phyloP scores from a whole-genome alignment of 2,888 invertebrate genomes.

The Archips xylosteana region DNA sequence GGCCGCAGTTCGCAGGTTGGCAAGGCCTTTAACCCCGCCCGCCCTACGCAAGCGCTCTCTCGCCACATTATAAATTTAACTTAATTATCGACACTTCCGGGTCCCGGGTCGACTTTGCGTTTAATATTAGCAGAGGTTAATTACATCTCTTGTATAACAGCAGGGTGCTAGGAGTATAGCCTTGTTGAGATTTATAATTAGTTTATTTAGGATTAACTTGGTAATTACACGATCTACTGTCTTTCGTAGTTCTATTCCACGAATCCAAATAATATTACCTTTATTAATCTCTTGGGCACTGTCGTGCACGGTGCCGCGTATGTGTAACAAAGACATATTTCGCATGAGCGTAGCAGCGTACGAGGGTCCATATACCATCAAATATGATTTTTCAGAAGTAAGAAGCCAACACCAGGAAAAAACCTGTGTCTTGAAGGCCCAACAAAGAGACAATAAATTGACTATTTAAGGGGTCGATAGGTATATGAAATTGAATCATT shows the following conservation, averaged over 20 bases:
- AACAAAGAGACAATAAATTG: too few species aligned
- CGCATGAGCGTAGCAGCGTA: too few species aligned
- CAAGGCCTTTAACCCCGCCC: slow-evolving; percentile 21
- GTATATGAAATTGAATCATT: too few species aligned
- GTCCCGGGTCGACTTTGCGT: slow-evolving; percentile 47
- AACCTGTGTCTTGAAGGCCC: too few species aligned
- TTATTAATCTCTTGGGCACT: too few species aligned
- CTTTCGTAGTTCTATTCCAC: neutral
- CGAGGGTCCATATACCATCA: too few species aligned
- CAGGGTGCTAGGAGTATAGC: neutral
- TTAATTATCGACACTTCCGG: slow-evolving; percentile 63
- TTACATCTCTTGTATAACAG: slow-evolving; percentile 37
- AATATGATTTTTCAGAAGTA: too few species aligned
- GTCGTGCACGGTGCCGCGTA: too few species aligned
- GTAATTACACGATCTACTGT: neutral
- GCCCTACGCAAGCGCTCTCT: slow-evolving; percentile 43
- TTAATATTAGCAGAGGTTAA: slow-evolving; percentile 54
- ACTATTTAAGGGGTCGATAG: too few species aligned
- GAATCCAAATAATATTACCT: neutral
- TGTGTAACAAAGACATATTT: too few species aligned
- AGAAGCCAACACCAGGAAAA: too few species aligned
- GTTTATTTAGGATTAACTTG: slow-evolving; percentile 15
- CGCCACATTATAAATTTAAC: slow-evolving; percentile 64
- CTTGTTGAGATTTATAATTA: slow-evolving; percentile 18
- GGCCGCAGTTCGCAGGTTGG: slow-evolving; percentile 6